A percentile compares a stretch with the other conserved stretches of the same genome.
phyloP scores from a whole-genome alignment of 2,888 invertebrate genomes.

The Erannis defoliaria region DNA sequence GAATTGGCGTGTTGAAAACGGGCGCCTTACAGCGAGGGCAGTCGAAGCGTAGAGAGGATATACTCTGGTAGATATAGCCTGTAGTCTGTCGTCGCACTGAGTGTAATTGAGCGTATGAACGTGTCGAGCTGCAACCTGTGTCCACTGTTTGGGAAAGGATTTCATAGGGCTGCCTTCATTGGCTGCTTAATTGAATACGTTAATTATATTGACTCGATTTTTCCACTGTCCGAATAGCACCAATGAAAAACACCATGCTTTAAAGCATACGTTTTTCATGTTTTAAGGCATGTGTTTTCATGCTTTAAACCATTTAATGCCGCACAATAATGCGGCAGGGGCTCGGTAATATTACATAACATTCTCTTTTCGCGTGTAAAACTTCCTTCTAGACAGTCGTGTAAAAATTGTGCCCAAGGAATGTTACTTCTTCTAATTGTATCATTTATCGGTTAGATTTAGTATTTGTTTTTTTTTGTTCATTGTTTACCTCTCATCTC shows the following conservation, averaged over 20 bases:
- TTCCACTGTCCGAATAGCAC: too few relatives aligned
- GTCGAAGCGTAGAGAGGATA: slow-evolving; percentile 43
- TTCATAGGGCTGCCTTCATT: slow-evolving; percentile 60
- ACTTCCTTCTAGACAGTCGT: too few relatives aligned
- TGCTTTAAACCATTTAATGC: too few relatives aligned
- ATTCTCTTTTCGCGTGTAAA: too few relatives aligned
- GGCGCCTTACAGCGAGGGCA: slow-evolving; percentile 42
- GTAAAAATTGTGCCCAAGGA: background rate
- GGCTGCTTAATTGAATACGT: slow-evolving; percentile 37
- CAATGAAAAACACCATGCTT: too few relatives aligned
- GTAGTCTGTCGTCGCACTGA: slow-evolving; percentile 54
- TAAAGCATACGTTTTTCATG: too few relatives aligned
- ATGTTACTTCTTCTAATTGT: background rate
- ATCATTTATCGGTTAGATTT: background rate
- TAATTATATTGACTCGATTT: too few relatives aligned
- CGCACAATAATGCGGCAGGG: too few relatives aligned
- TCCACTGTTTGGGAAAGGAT: slow-evolving; percentile 66
- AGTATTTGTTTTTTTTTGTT: slow-evolving; percentile 2
- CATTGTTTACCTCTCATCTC: too few relatives aligned
- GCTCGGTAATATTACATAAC: too few relatives aligned
- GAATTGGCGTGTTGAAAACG: too few relatives aligned
- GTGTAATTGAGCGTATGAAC: slow-evolving; percentile 81
- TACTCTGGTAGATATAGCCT: slow-evolving; percentile 18
- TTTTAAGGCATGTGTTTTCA: too few relatives aligned
- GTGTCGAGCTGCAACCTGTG: slow-evolving; percentile 69